These are phyloP conservation scores for Etheostoma cragini DNA, from an alignment of 2,113 vertebrate species.

Conservation along the genomic window DNA sequence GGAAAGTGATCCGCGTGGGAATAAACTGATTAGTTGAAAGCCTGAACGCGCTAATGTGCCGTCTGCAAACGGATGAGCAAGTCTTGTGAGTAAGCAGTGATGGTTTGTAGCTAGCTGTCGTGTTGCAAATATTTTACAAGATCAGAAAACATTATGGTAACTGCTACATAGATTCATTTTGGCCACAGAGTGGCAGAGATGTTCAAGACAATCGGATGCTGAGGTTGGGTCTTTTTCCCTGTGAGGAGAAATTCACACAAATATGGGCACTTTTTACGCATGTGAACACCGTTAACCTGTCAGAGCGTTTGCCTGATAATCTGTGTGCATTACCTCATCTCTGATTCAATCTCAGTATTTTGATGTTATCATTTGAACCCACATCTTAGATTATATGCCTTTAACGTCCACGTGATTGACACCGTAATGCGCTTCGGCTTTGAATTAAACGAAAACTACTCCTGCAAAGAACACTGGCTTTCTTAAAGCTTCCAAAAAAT, in stretches of 20 bases:
- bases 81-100: slow-evolving; percentile 14
- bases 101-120: slow-evolving; percentile 3
- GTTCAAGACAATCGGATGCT: slow-evolving; percentile 79
- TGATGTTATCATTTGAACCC: slow-evolving; percentile 45
- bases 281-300: slow-evolving; percentile 59
- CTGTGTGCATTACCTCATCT: slow-evolving; percentile 54
- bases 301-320: slow-evolving; percentile 45
- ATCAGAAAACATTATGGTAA: slow-evolving; percentile 16
- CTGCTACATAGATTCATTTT: slow-evolving; percentile 65
- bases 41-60: slow-evolving; percentile 34
- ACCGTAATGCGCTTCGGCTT: slow-evolving; percentile 36
- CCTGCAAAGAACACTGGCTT: slow-evolving; percentile 54
- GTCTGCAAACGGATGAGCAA: slow-evolving; percentile 4
- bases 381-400: slow-evolving; percentile 44
- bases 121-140: slow-evolving; percentile 28
- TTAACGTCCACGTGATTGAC: slow-evolving; percentile 52
- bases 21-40: slow-evolving; percentile 51
- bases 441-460: slow-evolving; percentile 48
- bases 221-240: slow-evolving; percentile 23
- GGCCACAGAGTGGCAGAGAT: slow-evolving; percentile 87
- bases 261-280: slow-evolving; percentile 33
- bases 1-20: slow-evolving; percentile 61
- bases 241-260: slow-evolving; percentile 20
- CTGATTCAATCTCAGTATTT: slow-evolving; percentile 29
- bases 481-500: slow-evolving; percentile 71